Evolutionary conservation across 2,113 vertebrate genomes (phyloP).

Genomic region (Marcusenius ussheri): DNA sequence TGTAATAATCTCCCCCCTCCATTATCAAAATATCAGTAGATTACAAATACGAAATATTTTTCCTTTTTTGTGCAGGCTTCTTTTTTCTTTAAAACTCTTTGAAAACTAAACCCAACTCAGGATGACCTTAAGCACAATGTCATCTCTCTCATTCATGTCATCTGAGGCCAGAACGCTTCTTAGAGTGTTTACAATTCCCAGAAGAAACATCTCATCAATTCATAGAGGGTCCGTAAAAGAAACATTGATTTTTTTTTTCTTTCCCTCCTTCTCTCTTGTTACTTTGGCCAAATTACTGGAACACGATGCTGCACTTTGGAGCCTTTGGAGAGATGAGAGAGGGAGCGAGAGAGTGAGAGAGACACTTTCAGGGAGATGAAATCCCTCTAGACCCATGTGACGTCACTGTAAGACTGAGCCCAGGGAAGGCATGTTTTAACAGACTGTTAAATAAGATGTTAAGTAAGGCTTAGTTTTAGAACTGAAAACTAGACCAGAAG

Average conservation of each 20-base stretch:
- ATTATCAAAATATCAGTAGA: neutral
- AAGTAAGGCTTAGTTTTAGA: neutral
- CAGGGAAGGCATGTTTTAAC: neutral
- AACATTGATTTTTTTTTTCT: constrained; percentile 57
- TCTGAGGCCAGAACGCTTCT: constrained; percentile 52
- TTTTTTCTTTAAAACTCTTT: constrained; percentile 1
- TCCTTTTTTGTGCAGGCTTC: neutral
- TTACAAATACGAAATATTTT: neutral
- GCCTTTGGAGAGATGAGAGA: constrained; percentile 52
- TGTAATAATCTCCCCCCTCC: neutral
- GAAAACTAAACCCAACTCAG: constrained; percentile 51
- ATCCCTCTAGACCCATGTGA: constrained; percentile 60
- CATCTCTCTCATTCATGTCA: constrained; percentile 59
- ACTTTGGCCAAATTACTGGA: constrained; percentile 68
- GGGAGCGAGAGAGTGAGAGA: constrained; percentile 50
- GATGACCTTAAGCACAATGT: constrained; percentile 60
- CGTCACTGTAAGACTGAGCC: constrained; percentile 44
- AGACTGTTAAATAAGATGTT: constrained; percentile 9
- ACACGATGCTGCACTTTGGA: constrained; percentile 71
- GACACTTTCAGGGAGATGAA: constrained; percentile 66
- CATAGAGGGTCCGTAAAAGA: constrained; percentile 58
- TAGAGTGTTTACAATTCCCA: constrained; percentile 13
- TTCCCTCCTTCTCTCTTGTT: constrained; percentile 54
- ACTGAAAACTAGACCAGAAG: neutral
- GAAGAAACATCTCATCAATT: constrained; percentile 59